phyloP scores from a whole-genome alignment of 2,797 vertebrate species.

The Taeniopygia guttata region DNA sequence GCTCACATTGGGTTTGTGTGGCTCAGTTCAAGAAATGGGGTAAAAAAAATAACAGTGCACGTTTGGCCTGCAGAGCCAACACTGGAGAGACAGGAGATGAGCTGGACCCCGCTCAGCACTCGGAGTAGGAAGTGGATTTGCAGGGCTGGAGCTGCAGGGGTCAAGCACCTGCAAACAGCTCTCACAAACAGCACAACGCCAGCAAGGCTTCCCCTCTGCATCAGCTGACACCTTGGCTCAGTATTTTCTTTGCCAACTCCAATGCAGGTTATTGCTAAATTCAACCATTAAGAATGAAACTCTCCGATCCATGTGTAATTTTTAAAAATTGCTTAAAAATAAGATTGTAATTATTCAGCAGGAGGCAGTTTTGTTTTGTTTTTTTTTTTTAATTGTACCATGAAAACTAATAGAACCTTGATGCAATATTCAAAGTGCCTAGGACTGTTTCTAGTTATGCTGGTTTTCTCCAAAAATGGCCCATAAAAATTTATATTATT shows the following conservation, averaged over 20 bases:
- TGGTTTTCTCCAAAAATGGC: conserved; percentile 33
- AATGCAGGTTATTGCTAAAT: background rate
- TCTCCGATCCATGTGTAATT: background rate
- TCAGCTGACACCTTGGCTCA: background rate
- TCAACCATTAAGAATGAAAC: background rate
- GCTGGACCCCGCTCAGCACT: background rate
- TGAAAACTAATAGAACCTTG: conserved; percentile 34
- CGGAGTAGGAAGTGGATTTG: background rate
- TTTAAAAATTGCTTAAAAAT: conserved; percentile 36
- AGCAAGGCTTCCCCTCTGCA: background rate
- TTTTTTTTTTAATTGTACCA: background rate
- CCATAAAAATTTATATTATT: conserved; percentile 50
- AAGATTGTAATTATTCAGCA: background rate
- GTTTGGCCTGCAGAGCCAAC: background rate
- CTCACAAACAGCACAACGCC: accelerated
- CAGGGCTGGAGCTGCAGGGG: background rate
- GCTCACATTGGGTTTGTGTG: accelerated
- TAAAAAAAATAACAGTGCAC: accelerated
- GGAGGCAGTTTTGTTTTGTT: background rate
- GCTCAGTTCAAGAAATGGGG: background rate
- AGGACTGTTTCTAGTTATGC: conserved; percentile 3
- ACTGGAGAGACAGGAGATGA: background rate
- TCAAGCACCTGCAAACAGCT: background rate
- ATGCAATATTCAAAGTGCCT: background rate
- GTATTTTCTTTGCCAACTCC: background rate